phyloP scores from a whole-genome alignment of 2,888 invertebrate genomes.

The Acholoe squamosa region DNA sequence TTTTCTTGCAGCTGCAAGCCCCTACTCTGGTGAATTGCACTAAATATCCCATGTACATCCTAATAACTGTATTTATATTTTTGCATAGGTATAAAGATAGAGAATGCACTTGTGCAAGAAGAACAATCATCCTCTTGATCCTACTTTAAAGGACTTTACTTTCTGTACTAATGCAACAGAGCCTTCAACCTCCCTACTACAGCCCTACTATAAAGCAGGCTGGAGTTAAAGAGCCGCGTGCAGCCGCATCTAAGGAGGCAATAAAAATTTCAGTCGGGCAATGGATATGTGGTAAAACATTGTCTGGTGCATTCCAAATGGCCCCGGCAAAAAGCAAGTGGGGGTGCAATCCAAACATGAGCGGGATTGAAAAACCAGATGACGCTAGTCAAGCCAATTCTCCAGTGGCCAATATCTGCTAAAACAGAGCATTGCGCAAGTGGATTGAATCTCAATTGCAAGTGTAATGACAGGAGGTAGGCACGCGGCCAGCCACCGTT shows the following conservation, averaged over 20 bases:
- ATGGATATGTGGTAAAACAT: conserved; percentile 58
- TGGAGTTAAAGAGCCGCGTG: conserved; percentile 51
- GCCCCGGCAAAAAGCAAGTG: conserved; percentile 15
- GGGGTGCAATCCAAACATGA: conserved; percentile 51
- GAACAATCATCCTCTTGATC: too few species aligned
- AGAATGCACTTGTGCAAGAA: not conserved
- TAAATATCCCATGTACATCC: not conserved
- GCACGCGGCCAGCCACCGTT: conserved; percentile 30
- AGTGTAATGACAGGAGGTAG: conserved; percentile 50
- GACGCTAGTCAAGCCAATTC: conserved; percentile 46
- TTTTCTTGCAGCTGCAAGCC: too few species aligned
- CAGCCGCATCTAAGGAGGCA: conserved; percentile 26
- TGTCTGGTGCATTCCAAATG: conserved; percentile 47
- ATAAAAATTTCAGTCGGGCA: conserved; percentile 51
- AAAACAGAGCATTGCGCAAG: conserved; percentile 56
- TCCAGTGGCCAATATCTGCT: conserved; percentile 48
- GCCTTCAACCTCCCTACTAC: too few species aligned
- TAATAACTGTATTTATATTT: too few species aligned
- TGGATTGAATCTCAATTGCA: conserved; percentile 63
- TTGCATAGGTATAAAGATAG: not conserved
- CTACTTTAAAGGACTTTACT: too few species aligned
- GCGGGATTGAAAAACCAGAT: conserved; percentile 61
- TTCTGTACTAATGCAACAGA: too few species aligned
- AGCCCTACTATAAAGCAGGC: not conserved
- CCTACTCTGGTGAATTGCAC: not conserved